Base-by-base conservation (phyloP, 2,113 vertebrate species). In the Dromaius novaehollandiae region DNA sequence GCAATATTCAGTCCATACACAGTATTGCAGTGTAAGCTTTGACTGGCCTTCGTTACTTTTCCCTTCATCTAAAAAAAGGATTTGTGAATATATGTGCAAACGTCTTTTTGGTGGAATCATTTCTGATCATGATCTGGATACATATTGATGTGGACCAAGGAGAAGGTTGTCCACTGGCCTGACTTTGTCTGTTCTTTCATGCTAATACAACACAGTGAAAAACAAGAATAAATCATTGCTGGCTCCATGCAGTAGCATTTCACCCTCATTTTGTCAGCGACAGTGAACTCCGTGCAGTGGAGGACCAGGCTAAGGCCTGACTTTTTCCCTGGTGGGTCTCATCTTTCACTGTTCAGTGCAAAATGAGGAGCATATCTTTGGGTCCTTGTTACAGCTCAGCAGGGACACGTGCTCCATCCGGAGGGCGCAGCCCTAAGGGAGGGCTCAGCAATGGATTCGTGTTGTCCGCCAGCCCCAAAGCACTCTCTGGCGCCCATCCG, bases 11-110 rank as follows among this genome's bases (percentile, higher is more conserved):
- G 77, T 68, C 40, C 40, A 44, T 30, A 83, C 20, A 77, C n/a
- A 60, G 42, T 77, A 48, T 13, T 69, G 83, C 36, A 87, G 90
- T 86, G 82, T 90, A 64, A 74, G 68, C 86, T 96, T 84, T 93
- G 68, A 77, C 50, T 77, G 0, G 4, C 73, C 73, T 92, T 86
- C 78, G 76, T 40, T 53, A 19, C 76, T 90, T 75, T 90, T 38
- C 38, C 38, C 38, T 38, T 3, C 55, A 53, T 63, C 77, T 70
- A 88, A 88, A 90, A 82, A n/a, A 30, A 80, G 20, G 16, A 2
- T 22, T 76, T 88, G 42, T 42, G 63, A 80, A 46, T 51, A 42
- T 88, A 44, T 85, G 66, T 73, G 61, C 56, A 82, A 63, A 71
- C 48, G 16, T 32, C 3, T 20, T 28, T 22, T 38, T 36, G 21